Percentiles rank a stretch among this genome's conserved stretches.
Conservation (phyloP, 35 echinoderm and acorn worm genomes). For the Holothuria glaberrima region DNA sequence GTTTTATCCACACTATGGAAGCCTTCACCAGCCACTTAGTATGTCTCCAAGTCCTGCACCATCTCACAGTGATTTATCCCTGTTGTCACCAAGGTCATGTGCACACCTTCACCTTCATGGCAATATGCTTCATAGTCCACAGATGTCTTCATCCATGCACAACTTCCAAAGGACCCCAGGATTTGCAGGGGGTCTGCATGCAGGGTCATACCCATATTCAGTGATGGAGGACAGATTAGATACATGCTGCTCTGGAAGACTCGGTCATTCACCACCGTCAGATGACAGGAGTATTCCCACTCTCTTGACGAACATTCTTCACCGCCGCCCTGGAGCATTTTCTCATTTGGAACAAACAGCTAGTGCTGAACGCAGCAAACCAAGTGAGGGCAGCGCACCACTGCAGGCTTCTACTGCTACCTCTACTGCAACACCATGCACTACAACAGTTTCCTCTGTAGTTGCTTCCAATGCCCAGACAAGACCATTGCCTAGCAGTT, state of each 20-base stretch:
- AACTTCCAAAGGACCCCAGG: conserved; percentile 58
- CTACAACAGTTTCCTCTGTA: conserved; percentile 5
- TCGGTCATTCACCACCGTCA: conserved; percentile 69
- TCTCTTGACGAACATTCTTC: conserved; percentile 54
- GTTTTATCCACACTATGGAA: conserved; percentile 80
- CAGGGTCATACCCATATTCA: conserved; percentile 43
- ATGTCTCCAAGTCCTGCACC: conserved; percentile 80
- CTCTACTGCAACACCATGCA: neutral
- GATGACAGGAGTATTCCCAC: conserved; percentile 63
- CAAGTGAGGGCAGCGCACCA: conserved; percentile 1
- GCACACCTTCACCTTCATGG: conserved; percentile 84
- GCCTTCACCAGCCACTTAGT: conserved; percentile 77
- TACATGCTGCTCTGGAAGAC: conserved; percentile 66
- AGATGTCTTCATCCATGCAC: conserved; percentile 70
- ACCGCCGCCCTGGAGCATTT: conserved; percentile 50
- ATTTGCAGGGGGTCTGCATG: conserved; percentile 17
- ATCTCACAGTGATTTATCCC: conserved; percentile 60
- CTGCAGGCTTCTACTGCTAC: conserved; percentile 22
- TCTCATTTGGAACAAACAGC: conserved; percentile 47
- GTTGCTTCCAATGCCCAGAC: neutral
- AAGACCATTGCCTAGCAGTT: neutral
- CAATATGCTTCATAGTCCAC: conserved; percentile 82
- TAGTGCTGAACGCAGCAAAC: neutral
- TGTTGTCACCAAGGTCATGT: conserved; percentile 87
- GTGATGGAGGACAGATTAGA: conserved; percentile 67